phyloP scores from a whole-genome alignment of 2,888 invertebrate species.

The Parnassius glacialis region DNA sequence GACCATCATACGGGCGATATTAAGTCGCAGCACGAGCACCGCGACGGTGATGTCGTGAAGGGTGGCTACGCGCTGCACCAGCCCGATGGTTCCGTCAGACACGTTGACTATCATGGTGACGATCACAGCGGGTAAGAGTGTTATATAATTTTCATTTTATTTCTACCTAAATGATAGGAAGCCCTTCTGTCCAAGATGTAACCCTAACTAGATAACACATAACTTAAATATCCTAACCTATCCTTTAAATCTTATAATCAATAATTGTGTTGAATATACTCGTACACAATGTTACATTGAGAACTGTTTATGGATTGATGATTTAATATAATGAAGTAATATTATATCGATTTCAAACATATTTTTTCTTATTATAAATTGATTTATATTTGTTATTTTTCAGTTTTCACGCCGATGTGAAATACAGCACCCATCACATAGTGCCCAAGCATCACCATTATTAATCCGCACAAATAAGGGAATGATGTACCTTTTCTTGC shows the following conservation, averaged over 20 bases:
- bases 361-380: not conserved
- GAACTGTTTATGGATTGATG: no score
- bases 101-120: slow-evolving; percentile 73
- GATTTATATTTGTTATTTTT: slow-evolving; percentile 25
- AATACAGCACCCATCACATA: slow-evolving; percentile 65
- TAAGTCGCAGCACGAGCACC: slow-evolving; percentile 22
- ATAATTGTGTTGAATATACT: no score
- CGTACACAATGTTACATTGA: no score
- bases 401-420: slow-evolving; percentile 71
- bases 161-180: no score
- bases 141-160: not conserved
- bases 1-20: slow-evolving; percentile 39
- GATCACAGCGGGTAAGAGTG: slow-evolving; percentile 60
- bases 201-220: no score
- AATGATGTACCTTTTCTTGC: no score
- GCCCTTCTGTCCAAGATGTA: no score
- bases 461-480: not conserved
- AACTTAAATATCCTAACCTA: no score
- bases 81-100: slow-evolving; percentile 70
- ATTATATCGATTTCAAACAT: not conserved
- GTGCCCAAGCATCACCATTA: slow-evolving; percentile 52
- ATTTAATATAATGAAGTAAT: no score
- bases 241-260: no score
- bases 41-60: slow-evolving; percentile 22
- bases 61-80: slow-evolving; percentile 55